Conservation (phyloP, 1,140 invertebrate species). For the Wasmannia auropunctata region DNA sequence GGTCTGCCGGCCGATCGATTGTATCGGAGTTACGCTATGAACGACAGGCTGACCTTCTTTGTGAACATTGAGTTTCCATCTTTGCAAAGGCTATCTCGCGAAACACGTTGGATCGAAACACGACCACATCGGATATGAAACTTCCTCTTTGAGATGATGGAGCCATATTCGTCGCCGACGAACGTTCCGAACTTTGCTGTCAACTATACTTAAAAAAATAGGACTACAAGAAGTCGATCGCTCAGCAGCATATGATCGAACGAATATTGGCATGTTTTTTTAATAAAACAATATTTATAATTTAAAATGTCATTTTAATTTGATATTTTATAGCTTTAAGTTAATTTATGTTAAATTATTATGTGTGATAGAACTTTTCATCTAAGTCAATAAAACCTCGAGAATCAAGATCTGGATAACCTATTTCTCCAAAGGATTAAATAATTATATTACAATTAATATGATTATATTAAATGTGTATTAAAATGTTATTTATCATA, state of each 20-base stretch:
- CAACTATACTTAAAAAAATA: constrained; percentile 5
- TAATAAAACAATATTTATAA: background rate
- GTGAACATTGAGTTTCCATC: constrained; percentile 38
- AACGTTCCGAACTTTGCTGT: background rate
- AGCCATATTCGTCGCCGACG: background rate
- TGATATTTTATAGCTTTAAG: background rate
- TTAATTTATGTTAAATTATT: background rate
- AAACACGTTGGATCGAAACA: constrained; percentile 35
- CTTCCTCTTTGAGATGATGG: constrained; percentile 64
- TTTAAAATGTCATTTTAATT: background rate
- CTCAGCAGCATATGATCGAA: background rate
- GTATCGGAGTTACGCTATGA: constrained; percentile 1
- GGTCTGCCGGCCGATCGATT: constrained; percentile 12
- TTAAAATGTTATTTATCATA: background rate
- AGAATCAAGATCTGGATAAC: background rate
- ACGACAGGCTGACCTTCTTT: constrained; percentile 34
- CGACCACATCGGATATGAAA: constrained; percentile 70
- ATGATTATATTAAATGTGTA: background rate
- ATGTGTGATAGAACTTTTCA: background rate
- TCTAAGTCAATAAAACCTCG: background rate
- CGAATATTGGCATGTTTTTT: background rate
- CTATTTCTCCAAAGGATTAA: background rate
- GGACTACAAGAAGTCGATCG: background rate
- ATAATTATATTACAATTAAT: background rate
- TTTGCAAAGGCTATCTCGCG: background rate